A percentile compares a stretch with the other conserved stretches of the same genome.
Evolutionary conservation across 2,797 vertebrate species (phyloP).

Genomic region (Trachops cirrhosus): DNA sequence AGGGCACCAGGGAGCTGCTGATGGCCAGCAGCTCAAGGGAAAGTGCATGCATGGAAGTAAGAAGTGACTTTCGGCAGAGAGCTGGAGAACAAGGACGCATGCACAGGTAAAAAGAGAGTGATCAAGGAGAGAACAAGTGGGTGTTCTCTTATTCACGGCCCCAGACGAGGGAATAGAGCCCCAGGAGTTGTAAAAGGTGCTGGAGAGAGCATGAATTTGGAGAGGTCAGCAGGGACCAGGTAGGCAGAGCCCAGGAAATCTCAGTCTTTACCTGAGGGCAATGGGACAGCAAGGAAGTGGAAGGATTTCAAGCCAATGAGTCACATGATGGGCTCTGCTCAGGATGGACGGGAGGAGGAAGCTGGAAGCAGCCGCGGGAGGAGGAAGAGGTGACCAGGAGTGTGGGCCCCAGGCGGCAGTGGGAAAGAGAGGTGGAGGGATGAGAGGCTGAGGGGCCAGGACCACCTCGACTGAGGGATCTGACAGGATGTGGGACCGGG

Average conservation of each 20-base stretch:
- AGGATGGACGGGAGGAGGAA: not conserved
- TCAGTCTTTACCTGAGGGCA: not conserved
- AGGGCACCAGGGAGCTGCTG: not conserved
- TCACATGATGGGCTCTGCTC: slow-evolving; percentile 35
- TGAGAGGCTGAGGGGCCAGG: not conserved
- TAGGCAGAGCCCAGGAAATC: not conserved
- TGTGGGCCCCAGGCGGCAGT: not conserved
- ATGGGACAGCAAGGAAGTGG: not conserved
- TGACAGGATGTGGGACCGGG: not conserved
- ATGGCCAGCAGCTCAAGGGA: not conserved
- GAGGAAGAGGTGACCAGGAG: not conserved
- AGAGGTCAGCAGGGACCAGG: not conserved
- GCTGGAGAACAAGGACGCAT: not conserved
- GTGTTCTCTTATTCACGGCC: not conserved
- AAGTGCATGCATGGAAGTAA: not conserved
- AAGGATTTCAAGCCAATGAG: not conserved
- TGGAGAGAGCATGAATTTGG: not conserved
- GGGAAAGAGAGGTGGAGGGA: not conserved
- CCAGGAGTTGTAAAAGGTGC: not conserved
- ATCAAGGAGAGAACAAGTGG: not conserved
- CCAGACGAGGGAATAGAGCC: not conserved
- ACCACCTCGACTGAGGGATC: not conserved
- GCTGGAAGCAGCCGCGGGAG: not conserved
- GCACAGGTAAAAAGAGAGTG: not conserved
- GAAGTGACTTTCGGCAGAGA: not conserved